A percentile compares a stretch with the other conserved stretches of the same genome.
Evolutionary conservation across 2,113 vertebrate genomes (phyloP).

Genomic region (Cebus imitator): DNA sequence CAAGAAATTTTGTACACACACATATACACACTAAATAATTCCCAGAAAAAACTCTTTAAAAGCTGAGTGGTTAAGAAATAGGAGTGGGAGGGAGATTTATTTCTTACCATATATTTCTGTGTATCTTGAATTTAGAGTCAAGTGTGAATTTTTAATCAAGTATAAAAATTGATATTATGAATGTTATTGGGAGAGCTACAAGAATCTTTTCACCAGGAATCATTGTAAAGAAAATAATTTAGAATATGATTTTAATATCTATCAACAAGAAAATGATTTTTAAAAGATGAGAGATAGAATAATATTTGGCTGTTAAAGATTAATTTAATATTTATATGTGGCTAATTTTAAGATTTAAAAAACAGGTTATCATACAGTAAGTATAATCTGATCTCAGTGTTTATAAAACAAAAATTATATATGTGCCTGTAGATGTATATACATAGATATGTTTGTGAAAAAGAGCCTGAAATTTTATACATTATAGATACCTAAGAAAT

Average conservation of each 20-base stretch:
- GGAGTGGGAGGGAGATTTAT: background rate
- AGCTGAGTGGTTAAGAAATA: background rate
- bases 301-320: background rate
- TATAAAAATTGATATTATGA: conserved; percentile 12
- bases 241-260: background rate
- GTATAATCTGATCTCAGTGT: background rate
- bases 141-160: background rate
- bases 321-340: background rate
- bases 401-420: conserved; percentile 29
- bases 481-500: background rate
- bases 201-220: background rate
- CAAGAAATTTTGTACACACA: background rate
- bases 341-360: background rate
- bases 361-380: background rate
- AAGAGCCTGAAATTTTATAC: background rate
- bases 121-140: conserved; percentile 26
- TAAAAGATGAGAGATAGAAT: background rate
- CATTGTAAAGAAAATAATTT: background rate
- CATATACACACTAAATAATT: background rate
- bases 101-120: background rate
- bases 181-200: background rate
- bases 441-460: background rate
- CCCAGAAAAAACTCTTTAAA: background rate
- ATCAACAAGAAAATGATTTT: conserved; percentile 16
- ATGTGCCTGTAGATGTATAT: background rate